Evolutionary conservation across 2,797 vertebrate species (phyloP), one percentile per base, ranked within the genome.

Genomic region (Chaetophractus vellerosus): DNA sequence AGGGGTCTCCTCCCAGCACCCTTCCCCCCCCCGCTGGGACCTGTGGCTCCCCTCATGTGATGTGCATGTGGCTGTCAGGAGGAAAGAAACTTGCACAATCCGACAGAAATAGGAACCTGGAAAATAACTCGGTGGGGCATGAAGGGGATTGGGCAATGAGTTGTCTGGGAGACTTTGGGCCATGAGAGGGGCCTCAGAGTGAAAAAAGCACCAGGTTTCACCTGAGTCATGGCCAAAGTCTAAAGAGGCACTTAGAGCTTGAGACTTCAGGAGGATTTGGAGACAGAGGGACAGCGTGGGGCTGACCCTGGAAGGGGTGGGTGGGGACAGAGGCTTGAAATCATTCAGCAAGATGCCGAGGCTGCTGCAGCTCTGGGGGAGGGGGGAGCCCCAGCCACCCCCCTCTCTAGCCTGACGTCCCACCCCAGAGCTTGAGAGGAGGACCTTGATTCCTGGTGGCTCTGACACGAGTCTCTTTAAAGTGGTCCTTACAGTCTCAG

Each of bases 41-140:
- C 92, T 71, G 45, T 76, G 74, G 71, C 50, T 57, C 18, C 31
- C 9, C 59, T 92, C 90, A 91, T 94, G 75, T 96, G 86, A 97
- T 4, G 24, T 57, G 28, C n/a, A 1, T 11, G 87, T 86, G 96
- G 69, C 92, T 26, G 45, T 61, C 93, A 94, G 88, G 94, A 96
- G 95, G 82, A 82, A 68, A 80, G 93, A 90, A 80, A 95, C 96
- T 98, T 98, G 96, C 95, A 84, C 96, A 98, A 97, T 93, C 97
- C 84, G 55, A 96, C 87, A 96, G 96, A 97, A 98, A 98, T 97
- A 97, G 98, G 83, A 94, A 84, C 76, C 48, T 94, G 92, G 81
- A 63, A 90, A 90, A 88, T 57, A 87, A 88, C 78, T 85, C 74
- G 21, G 88, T 79, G 76, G 41, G 69, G 71, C 33, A 15, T 31